Evolutionary conservation across 2,113 vertebrate genomes (phyloP).

Genomic region (Anoura caudifer): DNA sequence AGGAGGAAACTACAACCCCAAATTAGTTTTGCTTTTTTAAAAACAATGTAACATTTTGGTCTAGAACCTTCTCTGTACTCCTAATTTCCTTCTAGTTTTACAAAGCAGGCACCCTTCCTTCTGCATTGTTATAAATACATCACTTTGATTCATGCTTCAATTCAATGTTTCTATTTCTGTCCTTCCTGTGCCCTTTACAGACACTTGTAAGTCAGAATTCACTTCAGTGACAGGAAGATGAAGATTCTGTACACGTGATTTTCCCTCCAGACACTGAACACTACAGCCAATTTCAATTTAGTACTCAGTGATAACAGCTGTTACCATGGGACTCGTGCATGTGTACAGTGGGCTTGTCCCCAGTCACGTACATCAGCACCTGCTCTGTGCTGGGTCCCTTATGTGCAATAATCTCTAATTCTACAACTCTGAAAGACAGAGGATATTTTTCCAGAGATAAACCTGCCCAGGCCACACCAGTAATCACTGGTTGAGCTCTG

Average conservation of each 20-base stretch:
- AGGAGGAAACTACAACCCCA: background rate
- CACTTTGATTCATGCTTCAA: background rate
- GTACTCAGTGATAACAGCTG: background rate
- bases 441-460: background rate
- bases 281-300: background rate
- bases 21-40: background rate
- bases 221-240: background rate
- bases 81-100: background rate
- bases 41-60: background rate
- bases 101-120: background rate
- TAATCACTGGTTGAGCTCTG: background rate
- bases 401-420: background rate
- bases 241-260: background rate
- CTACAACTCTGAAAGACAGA: background rate
- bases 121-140: background rate
- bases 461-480: background rate
- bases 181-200: background rate
- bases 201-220: background rate
- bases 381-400: background rate
- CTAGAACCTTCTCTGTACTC: background rate
- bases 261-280: background rate
- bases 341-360: background rate
- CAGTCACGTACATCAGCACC: background rate
- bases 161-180: background rate
- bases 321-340: background rate